Percentiles rank a stretch among this genome's conserved stretches.
phyloP scores from a whole-genome alignment of 2,797 vertebrate genomes.

The Vireo griseus region DNA sequence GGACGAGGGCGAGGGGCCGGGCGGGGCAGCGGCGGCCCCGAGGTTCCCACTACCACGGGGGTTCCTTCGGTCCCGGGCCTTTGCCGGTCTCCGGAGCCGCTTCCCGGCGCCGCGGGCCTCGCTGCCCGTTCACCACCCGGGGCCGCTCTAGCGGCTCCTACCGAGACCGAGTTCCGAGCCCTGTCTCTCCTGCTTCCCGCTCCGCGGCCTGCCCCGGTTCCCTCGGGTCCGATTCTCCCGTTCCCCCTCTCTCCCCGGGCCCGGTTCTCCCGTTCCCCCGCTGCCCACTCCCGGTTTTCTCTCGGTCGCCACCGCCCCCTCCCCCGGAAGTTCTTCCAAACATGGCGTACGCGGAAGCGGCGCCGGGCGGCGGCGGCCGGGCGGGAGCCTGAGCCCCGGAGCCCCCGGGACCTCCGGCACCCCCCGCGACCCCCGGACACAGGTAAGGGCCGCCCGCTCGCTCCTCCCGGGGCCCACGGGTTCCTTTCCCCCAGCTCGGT shows the following conservation, averaged over 20 bases:
- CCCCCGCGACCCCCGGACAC: background rate
- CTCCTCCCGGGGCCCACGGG: too few relatives aligned
- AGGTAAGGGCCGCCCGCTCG: background rate
- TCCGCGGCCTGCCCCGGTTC: background rate
- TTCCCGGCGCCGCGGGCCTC: background rate
- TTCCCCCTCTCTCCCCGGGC: background rate
- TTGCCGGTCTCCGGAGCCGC: too few relatives aligned
- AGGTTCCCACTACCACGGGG: fast-evolving
- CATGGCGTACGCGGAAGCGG: background rate
- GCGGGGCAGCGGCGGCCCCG: background rate
- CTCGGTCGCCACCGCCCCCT: background rate
- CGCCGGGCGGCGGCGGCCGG: background rate
- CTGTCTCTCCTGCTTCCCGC: background rate
- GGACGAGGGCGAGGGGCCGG: too few relatives aligned
- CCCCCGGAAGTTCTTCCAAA: background rate
- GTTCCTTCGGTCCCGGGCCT: background rate
- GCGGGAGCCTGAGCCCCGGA: background rate
- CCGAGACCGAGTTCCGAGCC: background rate
- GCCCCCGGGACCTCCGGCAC: background rate
- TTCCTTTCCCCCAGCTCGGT: background rate
- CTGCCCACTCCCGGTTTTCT: too few relatives aligned
- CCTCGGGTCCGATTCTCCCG: too few relatives aligned
- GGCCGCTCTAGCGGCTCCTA: too few relatives aligned
- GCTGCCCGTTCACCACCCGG: background rate
- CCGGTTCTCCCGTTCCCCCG: background rate